Percentiles rank a stretch among this genome's conserved stretches.
Conservation (phyloP, 2,113 vertebrate genomes). For the Ceyx margarethae region DNA sequence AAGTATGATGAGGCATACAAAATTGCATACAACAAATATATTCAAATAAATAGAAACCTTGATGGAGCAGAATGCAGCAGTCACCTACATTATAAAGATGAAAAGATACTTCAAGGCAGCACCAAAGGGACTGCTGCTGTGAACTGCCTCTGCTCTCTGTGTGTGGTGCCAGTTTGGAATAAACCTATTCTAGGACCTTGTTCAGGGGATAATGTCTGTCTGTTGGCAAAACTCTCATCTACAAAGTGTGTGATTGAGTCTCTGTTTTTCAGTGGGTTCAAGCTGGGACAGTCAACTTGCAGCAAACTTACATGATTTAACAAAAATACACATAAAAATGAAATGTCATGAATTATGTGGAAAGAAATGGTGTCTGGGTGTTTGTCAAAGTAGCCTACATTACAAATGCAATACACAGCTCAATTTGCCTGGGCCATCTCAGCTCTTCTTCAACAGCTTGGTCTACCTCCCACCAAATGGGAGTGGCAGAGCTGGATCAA, state of each 20-base stretch:
- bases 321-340: background rate
- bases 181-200: background rate
- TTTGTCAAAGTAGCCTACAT: background rate
- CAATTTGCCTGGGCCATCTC: background rate
- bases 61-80: background rate
- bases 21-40: background rate
- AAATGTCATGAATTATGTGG: background rate
- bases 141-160: background rate
- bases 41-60: background rate
- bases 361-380: background rate
- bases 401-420: background rate
- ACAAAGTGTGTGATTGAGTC: background rate
- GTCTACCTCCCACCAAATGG: background rate
- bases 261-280: background rate
- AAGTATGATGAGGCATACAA: background rate
- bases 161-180: background rate
- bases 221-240: background rate
- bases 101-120: background rate
- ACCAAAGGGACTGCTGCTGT: background rate
- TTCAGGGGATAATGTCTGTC: background rate
- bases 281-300: background rate
- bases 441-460: background rate
- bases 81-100: background rate
- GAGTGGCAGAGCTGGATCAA: background rate
- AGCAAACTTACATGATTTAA: background rate